Conservation (phyloP, 2,797 vertebrate species). For the Tympanoctomys barrerae region DNA sequence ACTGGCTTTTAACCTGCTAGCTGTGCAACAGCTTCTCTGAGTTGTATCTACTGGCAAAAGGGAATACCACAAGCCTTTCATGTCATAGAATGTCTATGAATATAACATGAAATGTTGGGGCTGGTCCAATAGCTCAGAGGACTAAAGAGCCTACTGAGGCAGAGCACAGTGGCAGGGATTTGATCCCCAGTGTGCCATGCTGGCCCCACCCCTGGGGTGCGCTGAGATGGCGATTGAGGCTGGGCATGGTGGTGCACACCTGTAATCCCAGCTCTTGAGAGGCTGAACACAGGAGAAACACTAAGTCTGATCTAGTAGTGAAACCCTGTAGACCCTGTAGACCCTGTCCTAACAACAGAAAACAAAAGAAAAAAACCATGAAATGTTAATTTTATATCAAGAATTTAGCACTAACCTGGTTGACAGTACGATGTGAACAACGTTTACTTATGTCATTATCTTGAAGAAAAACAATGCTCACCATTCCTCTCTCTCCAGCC, state of each 20-base stretch:
- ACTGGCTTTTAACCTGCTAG: background rate
- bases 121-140: too few relatives aligned
- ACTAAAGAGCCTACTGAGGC: too few relatives aligned
- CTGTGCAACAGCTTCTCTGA: background rate
- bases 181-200: too few relatives aligned
- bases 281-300: too few relatives aligned
- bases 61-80: background rate
- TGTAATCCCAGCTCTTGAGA: too few relatives aligned
- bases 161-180: too few relatives aligned
- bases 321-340: too few relatives aligned
- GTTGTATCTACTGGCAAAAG: background rate
- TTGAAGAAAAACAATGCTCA: constrained; percentile 20
- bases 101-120: background rate
- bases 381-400: constrained; percentile 43
- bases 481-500: background rate
- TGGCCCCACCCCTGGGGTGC: too few relatives aligned
- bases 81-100: background rate
- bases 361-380: background rate
- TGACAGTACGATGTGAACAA: background rate
- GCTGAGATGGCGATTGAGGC: too few relatives aligned
- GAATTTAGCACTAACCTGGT: constrained; percentile 22
- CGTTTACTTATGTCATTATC: background rate
- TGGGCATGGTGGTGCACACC: too few relatives aligned
- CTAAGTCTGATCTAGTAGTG: too few relatives aligned
- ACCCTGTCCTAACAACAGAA: too few relatives aligned